Percentiles rank a stretch among this genome's conserved stretches.
Evolutionary conservation across 2,113 vertebrate species (phyloP).

Genomic region (Dasypus novemcinctus): DNA sequence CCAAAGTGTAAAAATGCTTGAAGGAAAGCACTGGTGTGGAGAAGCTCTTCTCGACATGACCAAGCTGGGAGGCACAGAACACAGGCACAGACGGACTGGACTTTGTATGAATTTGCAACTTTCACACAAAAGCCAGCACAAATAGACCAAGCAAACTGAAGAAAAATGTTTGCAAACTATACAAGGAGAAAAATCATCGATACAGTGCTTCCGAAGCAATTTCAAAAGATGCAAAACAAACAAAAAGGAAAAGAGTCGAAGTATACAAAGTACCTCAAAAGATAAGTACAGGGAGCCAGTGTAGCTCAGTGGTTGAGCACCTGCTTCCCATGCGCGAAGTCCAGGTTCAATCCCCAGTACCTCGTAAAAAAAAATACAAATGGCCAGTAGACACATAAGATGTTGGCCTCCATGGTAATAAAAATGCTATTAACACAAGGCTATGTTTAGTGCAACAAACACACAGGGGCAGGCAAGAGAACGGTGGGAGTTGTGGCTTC

Average conservation of each 20-base stretch:
- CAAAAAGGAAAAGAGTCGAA: not conserved
- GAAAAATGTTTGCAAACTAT: not conserved
- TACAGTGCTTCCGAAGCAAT: not conserved
- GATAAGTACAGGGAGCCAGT: not conserved
- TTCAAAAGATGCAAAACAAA: not conserved
- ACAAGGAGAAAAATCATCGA: not conserved
- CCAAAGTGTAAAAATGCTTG: not conserved
- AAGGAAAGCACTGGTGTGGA: not conserved
- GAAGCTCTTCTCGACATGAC: not conserved
- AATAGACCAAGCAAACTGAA: not conserved
- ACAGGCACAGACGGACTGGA: not conserved
- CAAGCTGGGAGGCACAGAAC: not conserved
- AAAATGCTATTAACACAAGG: accelerated
- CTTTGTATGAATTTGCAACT: not conserved
- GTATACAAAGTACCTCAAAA: not conserved
- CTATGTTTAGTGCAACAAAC: not conserved
- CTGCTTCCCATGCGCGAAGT: too few relatives aligned
- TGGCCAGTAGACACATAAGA: not conserved
- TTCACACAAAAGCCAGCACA: not conserved
- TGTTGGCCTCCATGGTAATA: not conserved
- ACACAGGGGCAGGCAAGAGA: not conserved
- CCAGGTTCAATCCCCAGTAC: too few relatives aligned
- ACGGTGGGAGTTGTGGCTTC: accelerated
- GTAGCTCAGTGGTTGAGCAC: too few relatives aligned
- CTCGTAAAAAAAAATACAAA: not conserved